phyloP scores from a whole-genome alignment of 30 jellyfish, hydroid and myxozoan species.

The Nemopilema nomurai region DNA sequence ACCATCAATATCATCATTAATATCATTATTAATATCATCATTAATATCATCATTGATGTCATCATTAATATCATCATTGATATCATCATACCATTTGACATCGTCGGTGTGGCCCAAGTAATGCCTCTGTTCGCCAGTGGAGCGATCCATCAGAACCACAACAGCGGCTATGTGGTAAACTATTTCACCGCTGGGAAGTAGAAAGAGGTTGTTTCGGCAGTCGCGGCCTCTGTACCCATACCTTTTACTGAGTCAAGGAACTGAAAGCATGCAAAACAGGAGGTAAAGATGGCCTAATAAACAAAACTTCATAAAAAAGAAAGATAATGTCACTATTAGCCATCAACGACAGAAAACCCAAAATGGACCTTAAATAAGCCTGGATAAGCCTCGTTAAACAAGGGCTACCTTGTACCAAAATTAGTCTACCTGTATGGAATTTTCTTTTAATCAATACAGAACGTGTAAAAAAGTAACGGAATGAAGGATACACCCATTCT shows the following conservation, averaged over 20 bases:
- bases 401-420: no score
- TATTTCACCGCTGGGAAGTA: slow-evolving; percentile 84
- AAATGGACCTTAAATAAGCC: no score
- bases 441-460: background rate
- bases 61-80: no score
- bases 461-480: no score
- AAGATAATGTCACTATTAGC: no score
- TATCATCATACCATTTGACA: slow-evolving; percentile 68
- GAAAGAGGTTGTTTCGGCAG: slow-evolving; percentile 69
- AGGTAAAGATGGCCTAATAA: background rate
- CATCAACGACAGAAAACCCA: no score
- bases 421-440: no score
- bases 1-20: no score
- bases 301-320: background rate
- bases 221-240: slow-evolving; percentile 93
- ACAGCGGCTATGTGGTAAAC: slow-evolving; percentile 93
- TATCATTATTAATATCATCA: no score
- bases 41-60: no score
- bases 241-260: background rate
- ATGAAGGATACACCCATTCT: slow-evolving; percentile 97
- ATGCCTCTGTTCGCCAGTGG: slow-evolving; percentile 73
- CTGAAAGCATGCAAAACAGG: background rate
- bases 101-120: slow-evolving; percentile 84
- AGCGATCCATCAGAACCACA: slow-evolving; percentile 59
- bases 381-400: no score